A percentile compares a stretch with the other conserved stretches of the same genome.
phyloP scores from a whole-genome alignment of 2,113 vertebrate genomes.

The Hippotragus niger region DNA sequence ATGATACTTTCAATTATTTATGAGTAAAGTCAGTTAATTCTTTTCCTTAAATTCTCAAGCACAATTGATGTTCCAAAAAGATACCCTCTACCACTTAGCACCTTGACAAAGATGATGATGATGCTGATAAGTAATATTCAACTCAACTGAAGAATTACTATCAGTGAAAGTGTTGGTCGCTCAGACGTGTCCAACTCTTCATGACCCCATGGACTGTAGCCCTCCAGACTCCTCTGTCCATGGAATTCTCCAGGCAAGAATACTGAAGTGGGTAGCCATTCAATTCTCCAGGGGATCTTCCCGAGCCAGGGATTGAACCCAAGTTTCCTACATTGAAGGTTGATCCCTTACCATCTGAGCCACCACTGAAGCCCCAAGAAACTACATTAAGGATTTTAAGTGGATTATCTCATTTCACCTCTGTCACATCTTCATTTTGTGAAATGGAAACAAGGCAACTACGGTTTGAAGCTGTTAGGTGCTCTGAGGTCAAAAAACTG shows the following conservation, averaged over 20 bases:
- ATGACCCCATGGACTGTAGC: background rate
- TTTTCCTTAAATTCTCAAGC: background rate
- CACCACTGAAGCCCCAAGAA: background rate
- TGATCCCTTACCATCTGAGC: background rate
- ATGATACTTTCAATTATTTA: background rate
- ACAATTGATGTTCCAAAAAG: background rate
- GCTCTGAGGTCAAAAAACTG: background rate
- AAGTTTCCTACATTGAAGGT: background rate
- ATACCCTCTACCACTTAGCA: background rate
- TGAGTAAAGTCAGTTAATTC: background rate
- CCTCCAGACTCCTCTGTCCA: background rate
- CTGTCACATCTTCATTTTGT: background rate
- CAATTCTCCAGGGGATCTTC: background rate
- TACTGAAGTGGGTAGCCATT: background rate
- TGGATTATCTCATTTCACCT: background rate
- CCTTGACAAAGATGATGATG: background rate
- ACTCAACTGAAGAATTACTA: background rate
- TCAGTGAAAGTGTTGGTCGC: background rate
- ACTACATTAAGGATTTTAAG: background rate
- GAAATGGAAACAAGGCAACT: background rate
- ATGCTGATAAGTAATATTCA: background rate
- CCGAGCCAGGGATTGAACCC: rapidly evolving
- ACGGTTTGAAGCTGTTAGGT: background rate
- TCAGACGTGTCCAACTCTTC: background rate
- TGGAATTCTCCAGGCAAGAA: background rate